Base-by-base conservation (phyloP, 2,113 vertebrate genomes). In the Pelvicachromis taeniatus region DNA sequence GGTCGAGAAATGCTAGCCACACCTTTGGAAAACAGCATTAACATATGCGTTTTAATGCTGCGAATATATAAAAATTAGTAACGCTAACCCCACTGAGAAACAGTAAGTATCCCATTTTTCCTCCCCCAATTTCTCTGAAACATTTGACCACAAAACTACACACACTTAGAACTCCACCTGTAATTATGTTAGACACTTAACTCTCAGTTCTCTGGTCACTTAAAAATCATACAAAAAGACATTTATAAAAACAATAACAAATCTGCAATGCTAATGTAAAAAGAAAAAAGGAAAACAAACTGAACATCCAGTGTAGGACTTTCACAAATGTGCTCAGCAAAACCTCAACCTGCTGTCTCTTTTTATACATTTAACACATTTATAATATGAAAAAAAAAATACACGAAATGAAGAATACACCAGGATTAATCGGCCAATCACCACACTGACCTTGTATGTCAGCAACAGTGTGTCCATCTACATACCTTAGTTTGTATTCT, bases 261-360 rank as follows among this genome's bases (percentile, higher is more conserved):
- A 88, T 83, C 13, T 73, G 79, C 82, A 94, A 95, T 84, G 89
- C 78, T 88, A 91, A 93, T 90, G 89, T 79, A 54, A 93, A 84
- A 83, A 19, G 50, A 56, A 56, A 54, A 54, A 78, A 80, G 55
- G 19, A 87, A 88, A 92, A 89, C 48, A 65, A 83, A 94, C 84
- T 82, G 82, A 94, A 96, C 90, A 96, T 96, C 96, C 96, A 97
- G 96, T 97, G 96, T 96, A 93, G 89, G 94, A 97, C 96, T 96
- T 96, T 96, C 94, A 96, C 94, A 94, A 93, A 95, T 93, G 95
- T 94, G 93, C 94, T 91, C 90, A 87, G 92, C 86, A 89, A 94
- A 85, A 91, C 90, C 93, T 92, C 92, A 92, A 94, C 94, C 93
- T 91, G 87, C 90, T 89, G 85, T 89, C 93, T 95, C 91, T 92